These are phyloP conservation scores for Propithecus deckenii DNA, from an alignment of 2,797 vertebrate species.

Conservation along the genomic window DNA sequence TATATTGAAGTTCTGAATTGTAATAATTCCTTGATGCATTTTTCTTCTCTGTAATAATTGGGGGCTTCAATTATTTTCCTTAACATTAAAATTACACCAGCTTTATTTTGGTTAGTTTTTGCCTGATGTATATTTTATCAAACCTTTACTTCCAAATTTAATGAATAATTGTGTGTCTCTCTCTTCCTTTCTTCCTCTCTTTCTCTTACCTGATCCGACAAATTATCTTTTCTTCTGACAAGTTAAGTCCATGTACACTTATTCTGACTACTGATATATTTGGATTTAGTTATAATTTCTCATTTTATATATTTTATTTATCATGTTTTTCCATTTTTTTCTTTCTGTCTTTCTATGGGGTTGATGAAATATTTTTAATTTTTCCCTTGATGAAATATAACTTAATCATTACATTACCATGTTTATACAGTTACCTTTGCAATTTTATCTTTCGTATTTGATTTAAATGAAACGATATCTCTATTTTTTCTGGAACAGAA, in stretches of 20 bases:
- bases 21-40: not conserved
- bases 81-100: not conserved
- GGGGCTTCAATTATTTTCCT: not conserved
- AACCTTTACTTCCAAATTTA: not conserved
- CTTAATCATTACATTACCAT: not conserved
- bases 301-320: not conserved
- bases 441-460: not conserved
- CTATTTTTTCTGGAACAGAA: not conserved
- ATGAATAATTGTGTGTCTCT: not conserved
- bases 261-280: not conserved
- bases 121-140: not conserved
- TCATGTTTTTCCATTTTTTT: not conserved
- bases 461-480: not conserved
- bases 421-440: not conserved
- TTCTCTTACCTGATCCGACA: not conserved
- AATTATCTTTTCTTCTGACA: not conserved
- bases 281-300: not conserved
- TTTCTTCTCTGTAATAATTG: not conserved
- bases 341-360: not conserved
- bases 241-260: not conserved
- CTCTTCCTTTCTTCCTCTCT: not conserved
- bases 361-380: not conserved
- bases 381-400: not conserved
- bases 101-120: not conserved
- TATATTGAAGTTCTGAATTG: not conserved